These are phyloP conservation scores for Aleiodes sp. DNA, from an alignment of 1,140 invertebrate species.

Conservation along the genomic window DNA sequence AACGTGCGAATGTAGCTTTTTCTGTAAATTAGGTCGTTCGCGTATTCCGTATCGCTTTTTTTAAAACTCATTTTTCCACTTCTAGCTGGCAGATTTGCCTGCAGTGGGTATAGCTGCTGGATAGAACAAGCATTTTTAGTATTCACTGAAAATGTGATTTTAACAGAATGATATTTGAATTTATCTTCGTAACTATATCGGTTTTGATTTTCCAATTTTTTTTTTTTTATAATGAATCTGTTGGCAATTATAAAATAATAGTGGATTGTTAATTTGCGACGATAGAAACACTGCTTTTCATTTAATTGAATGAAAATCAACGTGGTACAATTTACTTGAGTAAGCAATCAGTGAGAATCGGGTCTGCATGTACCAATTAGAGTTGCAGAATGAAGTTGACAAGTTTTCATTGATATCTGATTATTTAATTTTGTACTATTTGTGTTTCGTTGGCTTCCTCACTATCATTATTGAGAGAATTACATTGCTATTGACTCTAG, in stretches of 20 bases:
- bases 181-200: too few relatives aligned
- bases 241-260: too few relatives aligned
- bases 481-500: too few relatives aligned
- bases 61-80: not conserved
- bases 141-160: not conserved
- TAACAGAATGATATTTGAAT: too few relatives aligned
- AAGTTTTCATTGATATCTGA: not conserved
- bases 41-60: constrained; percentile 7
- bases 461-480: too few relatives aligned
- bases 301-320: too few relatives aligned
- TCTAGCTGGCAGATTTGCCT: not conserved
- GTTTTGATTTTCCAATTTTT: too few relatives aligned
- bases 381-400: not conserved
- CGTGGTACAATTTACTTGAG: not conserved
- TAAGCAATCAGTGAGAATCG: not conserved
- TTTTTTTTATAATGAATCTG: too few relatives aligned
- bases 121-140: not conserved
- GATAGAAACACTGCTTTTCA: too few relatives aligned
- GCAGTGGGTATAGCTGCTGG: not conserved
- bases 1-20: constrained; percentile 10
- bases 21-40: constrained; percentile 29
- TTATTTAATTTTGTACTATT: not conserved
- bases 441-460: not conserved
- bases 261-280: too few relatives aligned
- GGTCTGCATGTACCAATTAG: not conserved